Evolutionary conservation across 2,113 vertebrate genomes (phyloP), one percentile per base, ranked within the genome.

Genomic region (Bucco capensis): DNA sequence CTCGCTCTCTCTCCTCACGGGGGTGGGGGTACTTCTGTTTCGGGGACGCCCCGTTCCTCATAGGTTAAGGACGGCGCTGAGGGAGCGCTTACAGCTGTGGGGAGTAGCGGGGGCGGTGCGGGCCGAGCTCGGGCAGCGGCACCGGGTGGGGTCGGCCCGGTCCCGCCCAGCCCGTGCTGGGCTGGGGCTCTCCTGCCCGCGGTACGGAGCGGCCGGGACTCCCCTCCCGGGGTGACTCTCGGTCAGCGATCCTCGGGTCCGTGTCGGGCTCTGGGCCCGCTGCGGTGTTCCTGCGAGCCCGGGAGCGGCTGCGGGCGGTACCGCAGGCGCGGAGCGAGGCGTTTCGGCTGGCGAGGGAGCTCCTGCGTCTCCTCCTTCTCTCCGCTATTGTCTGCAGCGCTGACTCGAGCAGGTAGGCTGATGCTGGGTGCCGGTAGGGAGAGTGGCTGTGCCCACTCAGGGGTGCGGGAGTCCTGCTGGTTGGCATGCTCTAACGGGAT

Each of bases 401-500:
- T 12, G 24, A 1, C 5, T 66, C 0, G 16, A 0, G 3, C 90
- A 22, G 81, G 73, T 70, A 33, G 30, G 84, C 14, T 38, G 88
- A 5, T 54, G 64, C 61, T 22, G 6, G 37, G 51, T 28, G 37
- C 60, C 38, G 61, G 56, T 9, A 7, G 40, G 27, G 33, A 9
- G 35, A 6, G 22, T 2, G 5, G 53, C 49, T 2, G 25, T 13
- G 53, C 37, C 38, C 21, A 49, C 42, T 33, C 21, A 1, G 25
- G 7, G 58, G 24, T 5, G 38, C 0, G 49, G 7, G 12, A 5
- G 0, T n/a, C 8, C 19, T 12, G 2, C 5, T 4, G 37, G 35
- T 19, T 2, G 24, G 19, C 33, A 1, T 25, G 69, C 69, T 12
- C 0, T 2, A 7, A 1, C 7, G 5, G 5, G 14, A 3, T 3